Evolutionary conservation across 2,888 invertebrate genomes (phyloP), one percentile per base, ranked within the genome.

Genomic region (Melipona beecheii): DNA sequence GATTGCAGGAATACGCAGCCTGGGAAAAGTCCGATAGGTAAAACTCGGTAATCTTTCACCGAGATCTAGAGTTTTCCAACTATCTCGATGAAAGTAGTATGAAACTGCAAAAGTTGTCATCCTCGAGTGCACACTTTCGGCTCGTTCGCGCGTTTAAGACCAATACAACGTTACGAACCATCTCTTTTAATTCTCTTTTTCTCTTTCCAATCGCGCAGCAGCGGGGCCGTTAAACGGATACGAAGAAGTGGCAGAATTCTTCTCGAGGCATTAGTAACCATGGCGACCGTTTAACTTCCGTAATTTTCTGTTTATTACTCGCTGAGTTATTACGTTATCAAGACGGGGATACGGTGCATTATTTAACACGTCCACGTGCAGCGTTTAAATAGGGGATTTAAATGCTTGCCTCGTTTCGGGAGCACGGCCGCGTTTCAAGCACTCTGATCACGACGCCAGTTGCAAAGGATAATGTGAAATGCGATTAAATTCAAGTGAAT

Each of bases 311-410:
- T 75, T 68, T 49, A 68, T 49, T 60, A 66, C 43, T 27, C 56
- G 27, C 17, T 31, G 66, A 75, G 56, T 75, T 75, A 49, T 75
- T 66, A 27, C 54, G 65, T n/a, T 66, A 75, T 65, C 65, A 75
- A 27, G 24, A 43, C 54, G 21, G 36, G 36, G 15, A 56, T 65
- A 54, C 4, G 64, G 21, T 4, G 21, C 54, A 24, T 15, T 65
- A 54, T 52, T 43, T 65, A 43, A 54, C 54, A 56, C 9, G 24
- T 62, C 27, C 54, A 56, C 66, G 27, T 27, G 56, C 43, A 21
- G 66, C 64, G 58, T 66, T 66, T 66, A 56, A 74, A 64, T 54
- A 36, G 64, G 13, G 52, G 36, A 54, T 54, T 65, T 74, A 74
- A 75, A 75, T 56, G 56, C 43, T 66, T 52, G 75, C 17, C 56